Evolutionary conservation across 1,140 invertebrate species (phyloP).

Genomic region (Atopsyche davidsoni): DNA sequence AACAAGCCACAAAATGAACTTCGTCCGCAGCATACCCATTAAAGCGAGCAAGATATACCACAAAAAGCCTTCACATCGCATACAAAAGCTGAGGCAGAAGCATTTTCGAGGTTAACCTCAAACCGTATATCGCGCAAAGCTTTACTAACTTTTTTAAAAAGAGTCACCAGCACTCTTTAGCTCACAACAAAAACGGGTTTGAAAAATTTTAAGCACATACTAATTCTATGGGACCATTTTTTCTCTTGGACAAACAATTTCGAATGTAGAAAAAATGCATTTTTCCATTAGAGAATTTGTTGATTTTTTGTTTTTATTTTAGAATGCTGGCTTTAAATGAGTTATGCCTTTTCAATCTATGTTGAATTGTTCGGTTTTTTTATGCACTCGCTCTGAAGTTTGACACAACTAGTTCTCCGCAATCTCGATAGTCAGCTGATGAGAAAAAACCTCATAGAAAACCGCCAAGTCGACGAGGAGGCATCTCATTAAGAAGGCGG

Average conservation of each 20-base stretch:
- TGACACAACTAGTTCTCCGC: background rate
- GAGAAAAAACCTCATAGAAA: too few species aligned
- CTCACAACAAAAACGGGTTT: conserved; percentile 22
- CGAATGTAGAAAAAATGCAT: conserved; percentile 16
- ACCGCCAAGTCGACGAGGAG: too few species aligned
- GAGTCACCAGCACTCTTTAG: conserved; percentile 16
- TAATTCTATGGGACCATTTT: conserved; percentile 16
- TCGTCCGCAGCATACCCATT: too few species aligned
- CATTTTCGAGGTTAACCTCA: too few species aligned
- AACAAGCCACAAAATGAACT: background rate
- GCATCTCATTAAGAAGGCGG: too few species aligned
- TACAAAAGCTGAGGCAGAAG: too few species aligned
- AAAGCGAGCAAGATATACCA: too few species aligned
- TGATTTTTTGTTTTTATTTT: background rate
- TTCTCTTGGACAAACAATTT: conserved; percentile 15
- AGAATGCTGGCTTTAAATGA: too few species aligned
- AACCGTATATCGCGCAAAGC: too few species aligned
- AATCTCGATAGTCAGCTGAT: too few species aligned
- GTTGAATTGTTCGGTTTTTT: conserved; percentile 8
- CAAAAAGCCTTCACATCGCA: too few species aligned
- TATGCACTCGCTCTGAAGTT: background rate
- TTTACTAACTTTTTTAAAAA: background rate
- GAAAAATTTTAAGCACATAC: conserved; percentile 19
- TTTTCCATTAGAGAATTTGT: conserved; percentile 20
- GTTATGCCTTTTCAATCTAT: too few species aligned